These are phyloP conservation scores for Drosophila monieri DNA, from an alignment of 2,888 invertebrate species.

Conservation along the genomic window DNA sequence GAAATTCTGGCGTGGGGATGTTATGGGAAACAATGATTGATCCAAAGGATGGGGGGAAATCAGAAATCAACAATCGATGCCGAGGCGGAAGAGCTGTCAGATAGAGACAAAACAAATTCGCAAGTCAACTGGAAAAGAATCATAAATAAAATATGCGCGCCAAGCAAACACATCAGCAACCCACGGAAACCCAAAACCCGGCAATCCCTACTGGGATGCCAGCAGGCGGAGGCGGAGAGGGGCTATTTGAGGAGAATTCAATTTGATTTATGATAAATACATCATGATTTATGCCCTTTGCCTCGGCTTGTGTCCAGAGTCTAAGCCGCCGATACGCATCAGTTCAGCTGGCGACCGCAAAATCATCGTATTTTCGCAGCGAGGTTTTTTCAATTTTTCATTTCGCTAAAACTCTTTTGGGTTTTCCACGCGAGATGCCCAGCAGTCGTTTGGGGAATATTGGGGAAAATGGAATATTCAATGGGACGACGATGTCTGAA, in stretches of 20 bases:
- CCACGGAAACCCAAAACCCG: slow-evolving; percentile 8
- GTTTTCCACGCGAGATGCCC: slow-evolving; percentile 20
- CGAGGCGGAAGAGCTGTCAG: slow-evolving; percentile 41
- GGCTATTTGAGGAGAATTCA: slow-evolving; percentile 59
- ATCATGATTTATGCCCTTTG: slow-evolving; percentile 76
- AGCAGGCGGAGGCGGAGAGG: slow-evolving; percentile 6
- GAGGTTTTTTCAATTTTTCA: slow-evolving; percentile 62
- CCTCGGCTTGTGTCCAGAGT: slow-evolving; percentile 60
- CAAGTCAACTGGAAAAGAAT: slow-evolving; percentile 71
- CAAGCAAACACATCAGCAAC: slow-evolving; percentile 50
- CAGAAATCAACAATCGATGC: slow-evolving; percentile 29
- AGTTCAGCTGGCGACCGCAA: slow-evolving; percentile 59
- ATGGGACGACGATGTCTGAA: background rate
- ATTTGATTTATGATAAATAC: slow-evolving; percentile 79
- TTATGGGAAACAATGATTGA: slow-evolving; percentile 29
- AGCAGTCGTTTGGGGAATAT: slow-evolving; percentile 26
- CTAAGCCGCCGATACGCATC: slow-evolving; percentile 58
- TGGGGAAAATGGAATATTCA: slow-evolving; percentile 2
- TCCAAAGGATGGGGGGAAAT: slow-evolving; percentile 15
- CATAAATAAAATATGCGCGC: slow-evolving; percentile 70
- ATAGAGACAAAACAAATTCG: slow-evolving; percentile 56
- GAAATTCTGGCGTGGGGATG: background rate
- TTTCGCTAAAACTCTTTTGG: slow-evolving; percentile 57
- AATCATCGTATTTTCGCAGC: slow-evolving; percentile 46
- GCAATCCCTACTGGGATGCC: slow-evolving; percentile 16